Conservation (phyloP, 2,113 vertebrate species). For the Myiozetetes cayanensis region DNA sequence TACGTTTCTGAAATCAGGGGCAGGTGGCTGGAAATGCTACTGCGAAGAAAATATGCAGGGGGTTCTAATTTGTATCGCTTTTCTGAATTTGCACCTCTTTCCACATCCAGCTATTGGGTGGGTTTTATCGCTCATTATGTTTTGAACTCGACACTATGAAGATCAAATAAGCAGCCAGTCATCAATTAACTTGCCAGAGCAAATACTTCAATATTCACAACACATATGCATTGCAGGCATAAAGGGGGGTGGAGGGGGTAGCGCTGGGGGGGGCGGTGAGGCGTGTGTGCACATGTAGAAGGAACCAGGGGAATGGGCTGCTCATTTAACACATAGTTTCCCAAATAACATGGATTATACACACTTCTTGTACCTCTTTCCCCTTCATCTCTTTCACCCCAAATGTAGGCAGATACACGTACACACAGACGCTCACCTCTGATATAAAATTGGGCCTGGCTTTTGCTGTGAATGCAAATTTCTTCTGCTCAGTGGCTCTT, state of each 20-base stretch:
- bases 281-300: not conserved
- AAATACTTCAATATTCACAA: constrained; percentile 5
- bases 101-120: not conserved
- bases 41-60: not conserved
- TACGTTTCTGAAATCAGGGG: constrained; percentile 1
- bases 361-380: not conserved
- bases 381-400: not conserved
- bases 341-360: not conserved
- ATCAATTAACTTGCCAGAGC: constrained; percentile 35
- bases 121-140: not conserved
- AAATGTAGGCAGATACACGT: not conserved
- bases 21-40: constrained; percentile 24
- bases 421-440: not conserved
- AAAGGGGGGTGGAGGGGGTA: not conserved
- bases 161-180: constrained; percentile 49
- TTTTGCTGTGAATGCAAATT: constrained; percentile 19
- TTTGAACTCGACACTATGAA: not conserved
- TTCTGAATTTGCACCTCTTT: constrained; percentile 29
- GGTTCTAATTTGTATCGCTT: not conserved
- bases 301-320: not conserved
- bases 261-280: no score
- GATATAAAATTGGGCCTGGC: not conserved
- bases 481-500: not conserved
- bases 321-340: not conserved
- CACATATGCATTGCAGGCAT: constrained; percentile 44